Evolutionary conservation across 2,888 invertebrate genomes (phyloP), one percentile per base, ranked within the genome.

Genomic region (Cheilosia vernalis): DNA sequence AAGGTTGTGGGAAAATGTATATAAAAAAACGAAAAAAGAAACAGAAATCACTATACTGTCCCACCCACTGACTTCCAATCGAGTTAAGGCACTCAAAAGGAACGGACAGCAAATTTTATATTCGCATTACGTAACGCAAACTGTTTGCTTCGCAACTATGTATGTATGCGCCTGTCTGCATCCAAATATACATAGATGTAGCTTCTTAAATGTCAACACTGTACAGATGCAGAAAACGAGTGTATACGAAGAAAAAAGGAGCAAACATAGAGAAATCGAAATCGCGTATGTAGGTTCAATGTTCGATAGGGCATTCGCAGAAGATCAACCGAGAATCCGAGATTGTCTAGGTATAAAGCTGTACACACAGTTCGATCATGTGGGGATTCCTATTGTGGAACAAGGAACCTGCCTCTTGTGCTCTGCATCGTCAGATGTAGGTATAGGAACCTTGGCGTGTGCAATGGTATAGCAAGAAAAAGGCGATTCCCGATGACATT

Each of bases 401-500:
- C 84, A 69, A 80, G 70, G 80, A 84, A 84, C 84, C 84, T 74
- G 61, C 61, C 24, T 49, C 44, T 51, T 44, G 55, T 53, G 67
- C 55, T 67, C 49, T 19, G 42, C 17, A n/a, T 37, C 49, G 55
- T 37, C 83, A 72, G 78, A 72, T 70, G 72, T 51, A 66, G 67
- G 67, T 30, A 49, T 67, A 66, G 67, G 67, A 40, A 58, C 58
- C 67, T 67, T 74, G 44, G 53, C 49, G 79, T 80, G 84, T 74
- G 80, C 69, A 73, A 74, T 69, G 69, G 37, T 37, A 64, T 51
- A 72, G 58, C 66, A 17, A 77, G 40, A 70, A 70, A 63, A 70
- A 66, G 63, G 49, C 58, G 80, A 79, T 69, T 78, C 66, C 72
- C 53, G 67, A 79, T 80, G 78, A 74, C 66, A 79, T 84, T 84